Percentiles rank a stretch among this genome's conserved stretches.
Evolutionary conservation across 2,797 vertebrate genomes (phyloP).

Genomic region (Alectoris magna): DNA sequence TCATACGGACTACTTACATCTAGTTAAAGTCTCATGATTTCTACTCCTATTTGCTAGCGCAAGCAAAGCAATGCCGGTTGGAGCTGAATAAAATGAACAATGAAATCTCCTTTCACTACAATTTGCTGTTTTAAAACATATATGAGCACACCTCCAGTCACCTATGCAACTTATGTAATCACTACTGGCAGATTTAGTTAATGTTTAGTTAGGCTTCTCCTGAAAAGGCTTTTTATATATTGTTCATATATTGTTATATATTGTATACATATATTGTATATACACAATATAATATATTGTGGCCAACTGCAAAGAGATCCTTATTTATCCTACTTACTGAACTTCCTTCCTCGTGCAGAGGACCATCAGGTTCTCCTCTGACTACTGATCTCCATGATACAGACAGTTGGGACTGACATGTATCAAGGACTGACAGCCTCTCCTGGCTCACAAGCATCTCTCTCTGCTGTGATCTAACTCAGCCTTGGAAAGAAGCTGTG

Average conservation of each 20-base stretch:
- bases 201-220: not conserved
- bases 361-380: not conserved
- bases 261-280: no score
- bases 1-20: not conserved
- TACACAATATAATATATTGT: no score
- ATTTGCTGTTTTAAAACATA: not conserved
- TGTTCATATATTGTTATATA: no score
- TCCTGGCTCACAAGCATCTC: not conserved
- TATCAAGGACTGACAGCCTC: no score
- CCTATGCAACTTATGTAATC: not conserved
- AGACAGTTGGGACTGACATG: not conserved
- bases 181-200: not conserved
- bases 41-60: not conserved
- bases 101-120: not conserved
- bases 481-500: not conserved
- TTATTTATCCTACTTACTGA: not conserved
- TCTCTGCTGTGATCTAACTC: not conserved
- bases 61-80: not conserved
- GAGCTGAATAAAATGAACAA: not conserved
- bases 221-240: not conserved
- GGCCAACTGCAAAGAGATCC: not conserved
- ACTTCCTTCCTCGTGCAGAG: not conserved
- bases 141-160: not conserved
- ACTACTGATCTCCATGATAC: not conserved
- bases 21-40: not conserved